Evolutionary conservation across 2,888 invertebrate genomes (phyloP), one percentile per base, ranked within the genome.

Genomic region (Spialia ferax): DNA sequence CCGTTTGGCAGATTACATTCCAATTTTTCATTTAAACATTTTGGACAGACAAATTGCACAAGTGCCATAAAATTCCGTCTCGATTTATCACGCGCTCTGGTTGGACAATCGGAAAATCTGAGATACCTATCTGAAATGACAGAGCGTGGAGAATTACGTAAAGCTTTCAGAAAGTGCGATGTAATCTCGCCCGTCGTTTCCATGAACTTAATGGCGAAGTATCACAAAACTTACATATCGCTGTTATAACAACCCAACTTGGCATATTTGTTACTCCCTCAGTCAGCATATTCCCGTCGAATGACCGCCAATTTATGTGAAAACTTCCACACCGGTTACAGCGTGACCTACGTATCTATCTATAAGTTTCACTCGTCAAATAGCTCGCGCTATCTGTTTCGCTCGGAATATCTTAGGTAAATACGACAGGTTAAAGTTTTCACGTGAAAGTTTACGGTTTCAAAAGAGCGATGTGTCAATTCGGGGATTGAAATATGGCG

Each of bases 281-380:
- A 91, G 93, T 93, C 92, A 93, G 92, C 93, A 93, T 93, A 93
- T 93, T 93, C 91, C 87, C 91, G 86, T 91, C 87, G 91, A 93
- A 92, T 93, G 93, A 93, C 93, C 93, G 93, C 90, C 92, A 92
- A 93, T 93, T 93, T 93, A 93, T 93, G 93, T 87, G 92, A 86
- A 93, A 93, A 93, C 85, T 93, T 93, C 85, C 79, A 86, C 86
- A 87, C 86, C 86, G 87, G 88, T 87, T 83, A 83, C 88, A 88
- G 85, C 83, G 89, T 91, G 92, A 93, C 91, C 93, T 92, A 92
- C 92, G 89, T 91, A 80, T 91, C 52, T 52, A 52, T 52, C 91
- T n/a, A n/a, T 42, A 32, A 92, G 86, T 91, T 92, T 86, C 85
- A 91, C 89, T 93, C 93, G 91, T 93, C 93, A 93, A 89, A 84